Evolutionary conservation across 2,888 invertebrate genomes (phyloP).

Genomic region (Apodemia mormo): DNA sequence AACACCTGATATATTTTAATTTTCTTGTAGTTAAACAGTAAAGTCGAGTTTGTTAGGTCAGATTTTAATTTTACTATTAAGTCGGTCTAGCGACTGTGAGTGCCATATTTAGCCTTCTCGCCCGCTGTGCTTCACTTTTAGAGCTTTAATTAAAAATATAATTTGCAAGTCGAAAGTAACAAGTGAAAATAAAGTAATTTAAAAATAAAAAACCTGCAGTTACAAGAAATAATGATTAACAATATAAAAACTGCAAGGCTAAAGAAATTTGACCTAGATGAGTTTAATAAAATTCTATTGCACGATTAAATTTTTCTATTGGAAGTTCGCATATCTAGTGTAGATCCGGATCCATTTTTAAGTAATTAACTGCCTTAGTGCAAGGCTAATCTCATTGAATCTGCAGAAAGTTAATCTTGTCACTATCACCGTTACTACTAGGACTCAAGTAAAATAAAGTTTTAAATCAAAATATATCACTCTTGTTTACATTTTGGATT

Average conservation of each 20-base stretch:
- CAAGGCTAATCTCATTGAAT: too few species aligned
- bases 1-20: neutral
- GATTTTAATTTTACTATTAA: neutral
- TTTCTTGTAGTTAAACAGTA: neutral
- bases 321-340: too few species aligned
- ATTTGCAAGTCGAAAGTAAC: neutral
- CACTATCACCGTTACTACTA: too few species aligned
- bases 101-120: constrained; percentile 6
- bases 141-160: constrained; percentile 14
- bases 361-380: too few species aligned
- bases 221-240: neutral
- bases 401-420: too few species aligned
- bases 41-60: neutral
- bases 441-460: too few species aligned
- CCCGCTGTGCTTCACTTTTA: constrained; percentile 1
- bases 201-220: neutral
- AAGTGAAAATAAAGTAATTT: neutral
- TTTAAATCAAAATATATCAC: too few species aligned
- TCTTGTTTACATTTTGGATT: too few species aligned
- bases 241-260: neutral
- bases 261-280: neutral
- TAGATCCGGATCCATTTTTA: too few species aligned
- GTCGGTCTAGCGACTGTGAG: neutral
- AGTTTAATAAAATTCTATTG: neutral
- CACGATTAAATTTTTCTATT: too few species aligned